Base-by-base conservation (phyloP, 2,888 invertebrate genomes). In the Anticlea derivata region DNA sequence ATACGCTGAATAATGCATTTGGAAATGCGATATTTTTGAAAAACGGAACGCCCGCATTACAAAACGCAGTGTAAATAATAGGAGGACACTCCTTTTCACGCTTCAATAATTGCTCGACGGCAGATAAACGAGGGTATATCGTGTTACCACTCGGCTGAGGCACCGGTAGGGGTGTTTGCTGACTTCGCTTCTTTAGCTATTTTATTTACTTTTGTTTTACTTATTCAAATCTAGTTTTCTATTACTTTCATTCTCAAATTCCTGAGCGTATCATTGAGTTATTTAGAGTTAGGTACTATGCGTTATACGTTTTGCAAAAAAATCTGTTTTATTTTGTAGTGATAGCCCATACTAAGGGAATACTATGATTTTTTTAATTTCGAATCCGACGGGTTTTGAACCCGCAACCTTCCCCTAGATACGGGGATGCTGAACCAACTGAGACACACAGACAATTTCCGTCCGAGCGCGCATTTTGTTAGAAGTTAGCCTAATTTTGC, bases 51-150 rank as follows among this genome's bases (percentile, higher is more conserved):
- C 88, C 89, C 90, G 88, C 89, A 88, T 87, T 78, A 87, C 88
- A 87, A 87, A 86, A 84, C 80, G 82, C 77, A 79, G 73, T 82
- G 86, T 86, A 87, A 83, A 88, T 88, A 89, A 90, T 89, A 88
- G 83, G 84, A 87, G 84, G 88, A 89, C 84, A 86, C 75, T 86
- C 84, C 87, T 91, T 91, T 91, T 90, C 89, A 90, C 91, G 91
- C 91, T 89, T 90, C 91, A 90, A 88, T 91, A 90, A 91, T 91
- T 91, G 88, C 86, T 89, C 83, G 86, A 86, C 84, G 76, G 86
- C 86, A 87, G 91, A 91, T 90, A 90, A 91, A 86, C 86, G 88
- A 75, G 77, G 70, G 67, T 66, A 78, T 83, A 80, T 91, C 85
- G 67, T 55, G 79, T 91, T 91, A 83, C 91, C 48, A 53, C 62